Evolutionary conservation across 1,140 invertebrate species (phyloP), one percentile per base, ranked within the genome.

Genomic region (Temnothorax curvispinosus): DNA sequence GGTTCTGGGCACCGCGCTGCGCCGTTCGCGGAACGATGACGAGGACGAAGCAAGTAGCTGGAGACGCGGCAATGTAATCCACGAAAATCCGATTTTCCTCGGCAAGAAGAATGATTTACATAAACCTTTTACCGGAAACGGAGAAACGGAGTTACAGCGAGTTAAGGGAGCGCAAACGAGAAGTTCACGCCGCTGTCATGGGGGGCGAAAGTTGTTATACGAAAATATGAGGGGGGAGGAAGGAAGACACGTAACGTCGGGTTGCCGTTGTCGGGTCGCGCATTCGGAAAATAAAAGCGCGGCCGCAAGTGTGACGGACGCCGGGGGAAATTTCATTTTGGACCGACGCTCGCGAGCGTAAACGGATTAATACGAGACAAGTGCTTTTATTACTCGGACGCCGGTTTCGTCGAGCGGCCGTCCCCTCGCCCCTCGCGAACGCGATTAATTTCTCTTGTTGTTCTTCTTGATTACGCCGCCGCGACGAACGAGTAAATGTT

Each of bases 51-150:
- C 38, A 13, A 56, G 41, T 58, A 58, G 50, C 78, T 72, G 15
- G 21, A 74, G 41, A 60, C 88, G 88, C 80, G 88, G 86, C 88
- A 89, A 90, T 75, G 88, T 90, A 90, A 90, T 90, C 88, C 88
- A 64, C n/a, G 67, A 85, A 87, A 90, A 90, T 89, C 88, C 84
- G 84, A 88, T 82, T 82, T 76, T 32, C 62, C 69, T 44, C 35
- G 54, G 76, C 56, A 90, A 84, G 78, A 90, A 87, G 78, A 89
- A 90, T 87, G 78, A 90, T 90, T 90, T 90, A 86, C 89, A 90
- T 90, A 89, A 90, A 90, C 89, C 88, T 90, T 90, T 90, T 90
- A 90, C 65, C 85, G 88, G 81, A 87, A 89, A 90, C 89, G 89
- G 62, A 76, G 74, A 89, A 89, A 90, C 89, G 87, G 89, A 84